Conservation (phyloP, 1,140 invertebrate species). For the Acromyrmex heyeri region DNA sequence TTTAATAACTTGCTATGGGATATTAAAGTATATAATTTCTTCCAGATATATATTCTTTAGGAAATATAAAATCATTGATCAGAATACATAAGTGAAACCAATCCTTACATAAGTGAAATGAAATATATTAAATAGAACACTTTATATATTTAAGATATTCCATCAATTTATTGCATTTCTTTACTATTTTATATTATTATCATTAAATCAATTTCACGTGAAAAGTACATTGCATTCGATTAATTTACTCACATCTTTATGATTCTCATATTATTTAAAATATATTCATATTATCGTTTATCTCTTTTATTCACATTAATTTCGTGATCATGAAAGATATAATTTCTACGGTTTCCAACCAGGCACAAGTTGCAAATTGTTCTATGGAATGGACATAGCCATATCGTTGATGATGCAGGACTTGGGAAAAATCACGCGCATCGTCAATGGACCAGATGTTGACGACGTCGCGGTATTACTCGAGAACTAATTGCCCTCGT, state of each 20-base stretch:
- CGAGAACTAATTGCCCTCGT: slow-evolving; percentile 76
- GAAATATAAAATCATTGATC: background rate
- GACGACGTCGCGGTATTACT: slow-evolving; percentile 74
- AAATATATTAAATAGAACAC: background rate
- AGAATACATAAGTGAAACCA: background rate
- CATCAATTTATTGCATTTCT: background rate
- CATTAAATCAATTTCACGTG: background rate
- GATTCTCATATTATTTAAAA: background rate
- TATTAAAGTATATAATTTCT: background rate
- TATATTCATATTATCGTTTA: background rate
- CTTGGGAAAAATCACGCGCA: slow-evolving; percentile 73
- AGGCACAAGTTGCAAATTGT: slow-evolving; percentile 11
- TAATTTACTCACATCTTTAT: background rate
- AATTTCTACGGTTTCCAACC: slow-evolving; percentile 1
- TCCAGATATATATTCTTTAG: background rate
- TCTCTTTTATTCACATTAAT: background rate
- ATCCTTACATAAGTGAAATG: too few species aligned
- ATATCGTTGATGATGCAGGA: slow-evolving; percentile 25
- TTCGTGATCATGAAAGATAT: background rate
- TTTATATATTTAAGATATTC: background rate
- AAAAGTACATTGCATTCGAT: background rate
- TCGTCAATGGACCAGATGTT: slow-evolving; percentile 66
- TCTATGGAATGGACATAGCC: background rate
- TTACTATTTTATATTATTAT: background rate
- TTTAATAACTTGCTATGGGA: too few species aligned